Base-by-base conservation (phyloP, 2,113 vertebrate genomes). In the Antechinus stuartii region DNA sequence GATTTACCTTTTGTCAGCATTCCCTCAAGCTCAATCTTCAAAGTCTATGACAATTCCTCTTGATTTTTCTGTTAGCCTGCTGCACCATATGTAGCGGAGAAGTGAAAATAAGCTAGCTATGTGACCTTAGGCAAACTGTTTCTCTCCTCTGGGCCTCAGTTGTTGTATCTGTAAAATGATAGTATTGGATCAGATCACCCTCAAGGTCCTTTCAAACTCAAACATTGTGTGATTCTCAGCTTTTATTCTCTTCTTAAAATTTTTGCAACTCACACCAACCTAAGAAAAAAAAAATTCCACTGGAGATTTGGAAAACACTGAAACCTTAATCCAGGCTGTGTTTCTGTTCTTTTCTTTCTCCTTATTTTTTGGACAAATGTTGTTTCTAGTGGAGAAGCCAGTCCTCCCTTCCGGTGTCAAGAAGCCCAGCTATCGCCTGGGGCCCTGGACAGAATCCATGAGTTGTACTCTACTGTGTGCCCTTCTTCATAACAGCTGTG, bases 351-450 rank as follows among this genome's bases (percentile, higher is more conserved):
- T 76, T 92, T 27, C 11, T 1, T 47, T 93, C 94, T 96, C n/a
- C 50, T 92, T 54, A 35, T 90, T 92, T 94, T 97, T 97, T 98
- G 95, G 95, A 97, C 54, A 96, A 98, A 98, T 97, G 96, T 90
- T 89, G 92, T 97, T 94, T 97, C 96, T 93, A 0, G 0, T 96
- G 96, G 94, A 96, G 97, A 92, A 96, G 49, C 92, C 89, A n/a
- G 94, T 91, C 26, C 95, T 97, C 54, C 90, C 91, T 94, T 94
- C 94, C 76, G 94, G 94, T 96, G 96, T 97, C 97, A 96, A 94
- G 97, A 97, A 96, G 49, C 92, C 93, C 0, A 90, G 57, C 54
- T n/a, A 90, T 92, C 24, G 19, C 95, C 49, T 47, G 23, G 55
- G 93, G 89, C 95, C 93, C 96, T 89, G 30, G 89, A 55, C 93